Evolutionary conservation across 2,113 vertebrate genomes (phyloP), one percentile per base, ranked within the genome.

Genomic region (Tinamus guttatus): DNA sequence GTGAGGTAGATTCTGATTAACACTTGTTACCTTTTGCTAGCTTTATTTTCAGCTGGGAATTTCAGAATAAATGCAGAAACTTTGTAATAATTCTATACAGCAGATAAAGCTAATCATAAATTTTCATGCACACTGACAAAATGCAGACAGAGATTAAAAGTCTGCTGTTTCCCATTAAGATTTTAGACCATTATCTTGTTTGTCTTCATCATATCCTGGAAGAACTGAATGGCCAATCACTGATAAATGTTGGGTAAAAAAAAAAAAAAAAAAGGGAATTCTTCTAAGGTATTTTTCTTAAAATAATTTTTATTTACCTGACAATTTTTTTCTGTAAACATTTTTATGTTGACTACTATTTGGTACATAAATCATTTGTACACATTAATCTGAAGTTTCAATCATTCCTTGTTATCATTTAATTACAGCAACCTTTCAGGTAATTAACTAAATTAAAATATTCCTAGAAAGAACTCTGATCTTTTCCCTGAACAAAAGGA

Each of bases 1-100:
- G 21, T 90, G 65, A 84, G 54, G 73, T 32, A 81, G 49, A 20
- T 17, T 90, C 64, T 97, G 88, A 90, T 92, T 95, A 93, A 90
- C 73, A 56, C 30, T 71, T 18, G 56, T 64, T 80, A 92, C 83
- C 68, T 92, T 92, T 90, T 90, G 36, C 88, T 70, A 81, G 51
- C 18, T 79, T 24, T 71, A 45, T 77, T 62, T 90, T 96, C 93
- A 81, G 81, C 81, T 79, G 81, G 74, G 71, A n/a, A 22, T 15
- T 38, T 68, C 71, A 51, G 41, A 95, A 71, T 83, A 92, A 86
- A 80, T 56, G 88, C 21, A 83, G 64, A 70, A 94, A 91, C 47
- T 52, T 51, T 28, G 34, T 70, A 27, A 27, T 51, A 36, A 51
- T 25, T 36, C 18, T 51, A 28, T 51, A 28, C 7, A 51, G 34